phyloP scores from a whole-genome alignment of 2,797 vertebrate genomes.

The Phataginus tricuspis region DNA sequence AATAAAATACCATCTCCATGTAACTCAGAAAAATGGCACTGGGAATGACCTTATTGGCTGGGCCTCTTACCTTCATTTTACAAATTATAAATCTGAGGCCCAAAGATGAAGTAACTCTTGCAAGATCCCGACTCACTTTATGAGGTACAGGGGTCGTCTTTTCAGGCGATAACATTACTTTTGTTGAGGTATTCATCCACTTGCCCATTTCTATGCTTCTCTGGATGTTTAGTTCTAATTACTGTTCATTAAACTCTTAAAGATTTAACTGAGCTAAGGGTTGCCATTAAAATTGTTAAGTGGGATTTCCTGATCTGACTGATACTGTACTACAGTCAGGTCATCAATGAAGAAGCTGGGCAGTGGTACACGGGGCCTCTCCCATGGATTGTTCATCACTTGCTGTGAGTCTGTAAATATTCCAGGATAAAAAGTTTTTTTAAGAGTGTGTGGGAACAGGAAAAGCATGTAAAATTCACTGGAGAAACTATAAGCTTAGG shows the following conservation, averaged over 20 bases:
- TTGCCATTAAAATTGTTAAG: not conserved
- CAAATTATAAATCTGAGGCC: not conserved
- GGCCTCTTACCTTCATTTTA: not conserved
- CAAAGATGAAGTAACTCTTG: not conserved
- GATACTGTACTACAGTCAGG: not conserved
- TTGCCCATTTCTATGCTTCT: not conserved
- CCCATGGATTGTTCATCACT: not conserved
- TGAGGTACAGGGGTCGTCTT: too few relatives aligned
- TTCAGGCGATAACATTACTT: not conserved
- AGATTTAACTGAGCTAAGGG: not conserved
- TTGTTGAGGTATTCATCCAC: not conserved
- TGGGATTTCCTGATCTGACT: not conserved
- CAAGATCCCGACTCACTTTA: not conserved
- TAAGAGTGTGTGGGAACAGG: not conserved
- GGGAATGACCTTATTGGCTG: not conserved
- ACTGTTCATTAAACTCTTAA: not conserved
- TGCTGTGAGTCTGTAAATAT: not conserved
- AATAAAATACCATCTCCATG: not conserved
- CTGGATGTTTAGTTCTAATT: not conserved
- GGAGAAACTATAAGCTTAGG: not conserved
- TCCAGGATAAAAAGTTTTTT: not conserved
- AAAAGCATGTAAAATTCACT: not conserved
- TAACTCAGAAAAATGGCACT: not conserved
- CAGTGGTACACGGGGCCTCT: not conserved
- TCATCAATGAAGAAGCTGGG: not conserved